Percentiles rank a stretch among this genome's conserved stretches.
These are phyloP conservation scores for Hestina assimilis DNA, from an alignment of 1,140 invertebrate species.

Conservation along the genomic window DNA sequence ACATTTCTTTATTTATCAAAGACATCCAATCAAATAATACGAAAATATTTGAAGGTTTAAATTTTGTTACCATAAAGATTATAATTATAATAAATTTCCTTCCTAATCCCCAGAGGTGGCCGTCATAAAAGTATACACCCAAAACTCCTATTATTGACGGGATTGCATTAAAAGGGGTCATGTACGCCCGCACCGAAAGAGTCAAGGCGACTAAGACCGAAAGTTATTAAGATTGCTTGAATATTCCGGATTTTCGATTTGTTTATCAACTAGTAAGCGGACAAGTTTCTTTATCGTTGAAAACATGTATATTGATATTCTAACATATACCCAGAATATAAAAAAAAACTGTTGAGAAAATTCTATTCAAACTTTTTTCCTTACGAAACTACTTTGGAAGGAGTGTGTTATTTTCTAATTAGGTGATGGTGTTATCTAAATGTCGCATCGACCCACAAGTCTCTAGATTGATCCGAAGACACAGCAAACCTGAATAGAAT, in stretches of 20 bases:
- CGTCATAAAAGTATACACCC: slow-evolving; percentile 9
- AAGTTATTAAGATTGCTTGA: slow-evolving; percentile 21
- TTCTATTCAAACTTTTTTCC: no score
- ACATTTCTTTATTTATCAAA: no score
- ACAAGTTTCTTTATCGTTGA: not conserved
- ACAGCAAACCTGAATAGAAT: slow-evolving; percentile 24
- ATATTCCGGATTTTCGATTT: slow-evolving; percentile 3
- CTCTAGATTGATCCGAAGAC: slow-evolving; percentile 34
- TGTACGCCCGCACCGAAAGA: slow-evolving; percentile 4
- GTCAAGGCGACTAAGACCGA: slow-evolving; percentile 12
- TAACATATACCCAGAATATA: no score
- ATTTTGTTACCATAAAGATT: no score
- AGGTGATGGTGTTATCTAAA: slow-evolving; percentile 10
- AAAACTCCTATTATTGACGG: slow-evolving; percentile 6
- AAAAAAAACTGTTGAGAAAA: no score
- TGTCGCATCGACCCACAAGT: slow-evolving; percentile 8
- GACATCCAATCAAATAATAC: no score
- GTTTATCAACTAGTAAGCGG: slow-evolving; percentile 6
- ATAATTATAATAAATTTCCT: not conserved
- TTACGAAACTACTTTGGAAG: no score
- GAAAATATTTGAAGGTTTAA: no score
- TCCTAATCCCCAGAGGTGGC: not conserved
- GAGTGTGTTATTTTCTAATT: not conserved
- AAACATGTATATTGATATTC: not conserved
- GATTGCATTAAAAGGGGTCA: slow-evolving; percentile 10